Conservation (phyloP, 2,888 invertebrate species). For the Scaptomyza tumidula region DNA sequence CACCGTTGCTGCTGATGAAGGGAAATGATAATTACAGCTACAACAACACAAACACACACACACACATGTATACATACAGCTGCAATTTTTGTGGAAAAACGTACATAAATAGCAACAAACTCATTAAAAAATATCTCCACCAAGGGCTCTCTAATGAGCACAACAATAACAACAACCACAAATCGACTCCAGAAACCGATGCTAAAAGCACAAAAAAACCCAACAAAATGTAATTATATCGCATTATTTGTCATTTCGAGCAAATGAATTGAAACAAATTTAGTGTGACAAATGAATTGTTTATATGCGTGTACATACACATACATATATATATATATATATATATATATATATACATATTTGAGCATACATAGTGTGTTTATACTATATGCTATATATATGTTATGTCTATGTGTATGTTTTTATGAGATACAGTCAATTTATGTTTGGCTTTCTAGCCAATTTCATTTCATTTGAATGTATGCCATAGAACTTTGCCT, state of each 20-base stretch:
- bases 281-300: constrained; percentile 83
- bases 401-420: background rate
- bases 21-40: constrained; percentile 79
- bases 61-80: constrained; percentile 1
- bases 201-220: constrained; percentile 13
- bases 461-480: constrained; percentile 77
- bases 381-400: background rate
- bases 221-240: constrained; percentile 73
- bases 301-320: constrained; percentile 36
- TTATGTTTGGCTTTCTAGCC: constrained; percentile 67
- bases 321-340: too few species aligned
- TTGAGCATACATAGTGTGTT: constrained; percentile 5
- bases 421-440: constrained; percentile 62
- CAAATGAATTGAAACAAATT: constrained; percentile 84
- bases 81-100: constrained; percentile 77
- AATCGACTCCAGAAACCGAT: constrained; percentile 6
- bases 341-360: background rate
- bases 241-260: constrained; percentile 79
- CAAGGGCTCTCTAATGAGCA: constrained; percentile 62
- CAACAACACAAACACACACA: constrained; percentile 17
- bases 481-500: constrained; percentile 35
- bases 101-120: constrained; percentile 82
- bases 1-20: constrained; percentile 67
- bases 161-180: constrained; percentile 1
- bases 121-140: constrained; percentile 78